Evolutionary conservation across 2,113 vertebrate species (phyloP), one percentile per base, ranked within the genome.

Genomic region (Rhipidura dahli): DNA sequence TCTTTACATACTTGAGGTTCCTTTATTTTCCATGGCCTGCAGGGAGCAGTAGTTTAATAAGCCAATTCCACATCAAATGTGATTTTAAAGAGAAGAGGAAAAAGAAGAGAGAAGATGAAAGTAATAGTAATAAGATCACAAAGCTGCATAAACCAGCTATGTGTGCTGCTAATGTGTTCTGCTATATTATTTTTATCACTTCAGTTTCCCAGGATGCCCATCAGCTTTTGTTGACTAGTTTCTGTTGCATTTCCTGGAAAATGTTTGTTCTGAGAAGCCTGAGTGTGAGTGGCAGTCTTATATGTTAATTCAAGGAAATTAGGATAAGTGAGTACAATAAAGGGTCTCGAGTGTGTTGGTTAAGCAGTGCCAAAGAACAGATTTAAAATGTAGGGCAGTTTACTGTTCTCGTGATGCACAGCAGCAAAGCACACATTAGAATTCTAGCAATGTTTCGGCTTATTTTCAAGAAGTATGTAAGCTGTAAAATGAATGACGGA

Each of bases 161-260:
- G 50, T 9, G 5, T 12, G 15, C 47, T 77, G 24, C 17, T 83
- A 88, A 44, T 64, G 11, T 51, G 13, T 73, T 83, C 47, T 63
- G 15, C 81, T 83, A 22, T 16, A 61, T 71, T 76, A 64, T 69
- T 94, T 92, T 93, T 81, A 78, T 49, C 27, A 28, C 35, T 84
- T 35, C 37, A 60, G 50, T 40, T 59, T 97, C 72, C 37, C 86
- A 85, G 47, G 47, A 80, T 42, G 6, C 40, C 75, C 59, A 75
- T 94, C 63, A 90, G 85, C 44, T 91, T 87, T 70, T 94, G 45
- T 77, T 93, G 66, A 79, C 66, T 88, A 19, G 49, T 88, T 95
- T 92, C 85, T 93, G 40, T 40, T 91, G 47, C 44, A 44, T 84
- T 92, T 97, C 56, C 77, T 89, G 77, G 45, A 92, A 78, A 26